Evolutionary conservation across 2,113 vertebrate species (phyloP), one percentile per base, ranked within the genome.

Genomic region (Phrynocephalus versicolor): DNA sequence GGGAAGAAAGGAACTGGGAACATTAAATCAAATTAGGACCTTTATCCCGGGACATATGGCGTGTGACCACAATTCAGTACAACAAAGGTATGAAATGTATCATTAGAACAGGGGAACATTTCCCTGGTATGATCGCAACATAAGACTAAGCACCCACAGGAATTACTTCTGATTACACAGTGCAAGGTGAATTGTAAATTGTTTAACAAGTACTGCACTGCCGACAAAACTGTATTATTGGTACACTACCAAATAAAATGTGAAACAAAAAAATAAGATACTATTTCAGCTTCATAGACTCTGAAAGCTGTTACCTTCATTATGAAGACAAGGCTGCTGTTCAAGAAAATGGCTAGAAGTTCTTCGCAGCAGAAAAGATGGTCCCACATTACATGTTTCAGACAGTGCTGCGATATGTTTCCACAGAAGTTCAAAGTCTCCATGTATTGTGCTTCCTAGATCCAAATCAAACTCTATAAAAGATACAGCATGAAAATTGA

Each of bases 381-480:
- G 0, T 60, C 51, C 64, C 35, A 30, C 39, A 39, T 37, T 39
- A 67, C 30, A n/a, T 51, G 62, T 67, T 62, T 70, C 69, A 39
- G 55, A 73, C 10, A 73, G 16, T 73, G 23, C 70, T 73, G 25
- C 60, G 23, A 82, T 73, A 60, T 41, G 69, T 60, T 39, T 60
- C 81, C 81, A 82, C 69, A 82, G 21, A 73, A 39, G 23, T 19
- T 82, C 55, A 72, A 72, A 82, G 37, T 82, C 69, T 60, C 69
- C 60, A 60, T 60, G 30, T 4, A 82, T 41, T 73, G 60, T 60
- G 72, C 14, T 25, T 82, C 81, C 81, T 39, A 58, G 30, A 60
- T 73, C 33, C 19, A 82, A 60, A 82, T 82, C 81, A 82, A 82
- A 73, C 55, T 8, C 81, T 82, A 82, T 30, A 2, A 60, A 23